A percentile compares a stretch with the other conserved stretches of the same genome.
phyloP scores from a whole-genome alignment of 2,797 vertebrate species.

The Enteromius afrohamiltoni region DNA sequence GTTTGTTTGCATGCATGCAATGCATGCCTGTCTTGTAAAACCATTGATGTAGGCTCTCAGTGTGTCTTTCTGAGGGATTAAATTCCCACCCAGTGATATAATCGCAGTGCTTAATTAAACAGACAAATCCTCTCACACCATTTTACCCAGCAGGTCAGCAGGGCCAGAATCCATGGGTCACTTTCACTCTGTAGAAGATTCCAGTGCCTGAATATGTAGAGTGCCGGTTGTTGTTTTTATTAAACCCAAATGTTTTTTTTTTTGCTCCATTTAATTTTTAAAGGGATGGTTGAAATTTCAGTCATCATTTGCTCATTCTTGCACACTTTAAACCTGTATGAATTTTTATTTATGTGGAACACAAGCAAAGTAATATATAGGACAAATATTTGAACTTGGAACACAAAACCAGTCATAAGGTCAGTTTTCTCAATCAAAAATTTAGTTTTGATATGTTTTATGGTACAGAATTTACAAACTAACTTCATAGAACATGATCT shows the following conservation, averaged over 20 bases:
- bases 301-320: background rate
- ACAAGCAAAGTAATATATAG: background rate
- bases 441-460: too few relatives aligned
- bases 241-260: background rate
- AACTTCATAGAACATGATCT: too few relatives aligned
- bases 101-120: constrained; percentile 55
- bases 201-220: background rate
- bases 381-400: background rate
- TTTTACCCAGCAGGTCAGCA: constrained; percentile 29
- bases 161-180: constrained; percentile 1
- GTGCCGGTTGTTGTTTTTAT: background rate
- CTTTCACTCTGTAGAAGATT: background rate
- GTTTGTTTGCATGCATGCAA: background rate
- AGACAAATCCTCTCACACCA: constrained; percentile 50
- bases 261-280: background rate
- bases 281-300: background rate
- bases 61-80: constrained; percentile 44
- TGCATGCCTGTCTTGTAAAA: constrained; percentile 4
- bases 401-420: too few relatives aligned
- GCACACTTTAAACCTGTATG: background rate
- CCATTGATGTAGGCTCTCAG: constrained; percentile 28
- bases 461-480: too few relatives aligned
- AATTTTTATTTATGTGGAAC: background rate
- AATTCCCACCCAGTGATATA: constrained; percentile 43
- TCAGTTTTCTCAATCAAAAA: too few relatives aligned